Percentiles rank a stretch among this genome's conserved stretches.
Conservation (phyloP, 2,888 invertebrate genomes). For the Drosophila stalkeri region DNA sequence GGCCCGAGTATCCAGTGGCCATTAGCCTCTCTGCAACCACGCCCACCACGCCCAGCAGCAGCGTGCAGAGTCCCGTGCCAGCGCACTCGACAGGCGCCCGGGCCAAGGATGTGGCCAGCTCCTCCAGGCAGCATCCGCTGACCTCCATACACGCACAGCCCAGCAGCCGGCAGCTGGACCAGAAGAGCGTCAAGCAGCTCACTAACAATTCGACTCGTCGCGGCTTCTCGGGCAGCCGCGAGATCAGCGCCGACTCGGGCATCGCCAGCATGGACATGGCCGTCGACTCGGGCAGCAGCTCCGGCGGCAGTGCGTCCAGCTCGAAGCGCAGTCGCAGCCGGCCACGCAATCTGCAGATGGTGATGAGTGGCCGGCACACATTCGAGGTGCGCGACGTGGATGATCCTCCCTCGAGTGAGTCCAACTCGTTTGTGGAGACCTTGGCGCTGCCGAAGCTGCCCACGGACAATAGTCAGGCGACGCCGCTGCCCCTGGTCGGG, state of each 20-base stretch:
- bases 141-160: conserved; percentile 74
- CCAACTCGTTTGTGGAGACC: conserved; percentile 82
- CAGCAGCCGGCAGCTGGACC: conserved; percentile 86
- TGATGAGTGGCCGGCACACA: conserved; percentile 90
- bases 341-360: conserved; percentile 90
- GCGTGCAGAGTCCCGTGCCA: conserved; percentile 69
- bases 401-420: conserved; percentile 85
- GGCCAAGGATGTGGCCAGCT: conserved; percentile 64
- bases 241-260: conserved; percentile 85
- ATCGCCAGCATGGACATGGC: conserved; percentile 84
- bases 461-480: conserved; percentile 80
- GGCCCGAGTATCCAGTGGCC: conserved; percentile 89
- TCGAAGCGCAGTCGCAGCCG: conserved; percentile 85
- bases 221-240: conserved; percentile 84
- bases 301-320: conserved; percentile 66
- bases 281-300: conserved; percentile 72
- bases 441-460: conserved; percentile 84
- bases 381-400: conserved; percentile 90
- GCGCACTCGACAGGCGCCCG: conserved; percentile 61
- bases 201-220: conserved; percentile 89
- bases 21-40: conserved; percentile 83
- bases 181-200: conserved; percentile 90
- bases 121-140: conserved; percentile 61
- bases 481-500: conserved; percentile 83
- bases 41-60: conserved; percentile 77